Conservation (phyloP, 2,797 vertebrate genomes). For the Acanthiza pusilla region DNA sequence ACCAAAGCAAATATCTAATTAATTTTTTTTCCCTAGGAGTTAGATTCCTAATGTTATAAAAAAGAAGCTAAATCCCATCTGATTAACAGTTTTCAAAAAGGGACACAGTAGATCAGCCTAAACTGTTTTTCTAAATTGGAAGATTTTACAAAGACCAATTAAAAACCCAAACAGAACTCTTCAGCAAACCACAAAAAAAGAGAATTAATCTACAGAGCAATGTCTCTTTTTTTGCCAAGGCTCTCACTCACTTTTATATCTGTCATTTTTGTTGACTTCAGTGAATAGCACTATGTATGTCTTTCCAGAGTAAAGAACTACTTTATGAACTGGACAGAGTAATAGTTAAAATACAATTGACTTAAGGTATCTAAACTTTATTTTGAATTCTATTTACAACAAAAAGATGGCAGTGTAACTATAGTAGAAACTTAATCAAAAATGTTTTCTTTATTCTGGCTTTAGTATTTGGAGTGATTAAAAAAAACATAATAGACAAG, state of each 20-base stretch:
- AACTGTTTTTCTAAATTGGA: background rate
- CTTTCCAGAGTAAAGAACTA: background rate
- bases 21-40: background rate
- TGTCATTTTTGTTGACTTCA: background rate
- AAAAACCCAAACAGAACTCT: background rate
- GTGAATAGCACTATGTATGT: background rate
- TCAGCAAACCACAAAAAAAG: background rate
- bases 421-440: background rate
- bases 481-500: rapidly evolving
- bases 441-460: background rate
- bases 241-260: background rate
- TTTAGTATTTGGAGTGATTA: background rate
- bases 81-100: background rate
- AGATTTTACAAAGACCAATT: background rate
- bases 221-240: background rate
- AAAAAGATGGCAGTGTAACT: background rate
- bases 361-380: background rate
- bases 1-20: background rate
- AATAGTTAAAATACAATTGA: background rate
- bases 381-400: background rate
- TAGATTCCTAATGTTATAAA: background rate
- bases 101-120: background rate
- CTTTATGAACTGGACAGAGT: background rate
- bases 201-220: background rate
- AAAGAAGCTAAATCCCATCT: background rate